A percentile compares a stretch with the other conserved stretches of the same genome.
Evolutionary conservation across 1,140 invertebrate genomes (phyloP).

Genomic region (Cepaea nemoralis): DNA sequence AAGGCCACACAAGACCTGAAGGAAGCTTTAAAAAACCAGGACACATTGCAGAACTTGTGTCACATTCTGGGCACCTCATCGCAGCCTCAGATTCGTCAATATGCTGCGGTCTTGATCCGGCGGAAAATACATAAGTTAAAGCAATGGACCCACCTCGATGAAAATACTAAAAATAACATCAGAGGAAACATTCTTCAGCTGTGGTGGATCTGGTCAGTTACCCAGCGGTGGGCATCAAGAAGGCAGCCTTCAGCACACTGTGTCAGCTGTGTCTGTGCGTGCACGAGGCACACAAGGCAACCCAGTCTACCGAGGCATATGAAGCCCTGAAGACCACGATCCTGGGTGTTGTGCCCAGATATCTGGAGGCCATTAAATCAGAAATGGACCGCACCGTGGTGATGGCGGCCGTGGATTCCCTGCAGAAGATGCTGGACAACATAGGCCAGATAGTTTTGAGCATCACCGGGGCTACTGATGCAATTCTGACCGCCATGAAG

Average conservation of each 20-base stretch:
- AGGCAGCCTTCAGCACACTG: constrained; percentile 78
- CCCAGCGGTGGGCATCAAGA: constrained; percentile 80
- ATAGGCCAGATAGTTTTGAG: constrained; percentile 59
- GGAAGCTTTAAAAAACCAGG: constrained; percentile 60
- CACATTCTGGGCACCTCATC: constrained; percentile 60
- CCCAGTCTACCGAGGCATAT: constrained; percentile 46
- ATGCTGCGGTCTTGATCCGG: too few species aligned
- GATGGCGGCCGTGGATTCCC: constrained; percentile 78
- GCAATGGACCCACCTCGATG: too few species aligned
- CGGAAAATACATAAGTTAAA: too few species aligned
- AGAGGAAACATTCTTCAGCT: too few species aligned
- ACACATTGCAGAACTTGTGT: constrained; percentile 57
- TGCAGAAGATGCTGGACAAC: constrained; percentile 76
- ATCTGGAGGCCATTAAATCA: too few species aligned
- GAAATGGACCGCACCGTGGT: constrained; percentile 81
- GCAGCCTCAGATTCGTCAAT: constrained; percentile 65
- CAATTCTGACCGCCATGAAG: too few species aligned
- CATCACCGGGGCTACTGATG: constrained; percentile 78
- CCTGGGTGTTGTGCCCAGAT: too few species aligned
- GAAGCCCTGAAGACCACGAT: too few species aligned
- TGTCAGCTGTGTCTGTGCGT: constrained; percentile 79
- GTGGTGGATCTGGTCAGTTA: constrained; percentile 81
- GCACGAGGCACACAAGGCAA: constrained; percentile 63
- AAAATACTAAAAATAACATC: too few species aligned
- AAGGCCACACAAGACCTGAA: constrained; percentile 66